phyloP scores from a whole-genome alignment of 2,113 vertebrate genomes.

The Macquaria australasica region DNA sequence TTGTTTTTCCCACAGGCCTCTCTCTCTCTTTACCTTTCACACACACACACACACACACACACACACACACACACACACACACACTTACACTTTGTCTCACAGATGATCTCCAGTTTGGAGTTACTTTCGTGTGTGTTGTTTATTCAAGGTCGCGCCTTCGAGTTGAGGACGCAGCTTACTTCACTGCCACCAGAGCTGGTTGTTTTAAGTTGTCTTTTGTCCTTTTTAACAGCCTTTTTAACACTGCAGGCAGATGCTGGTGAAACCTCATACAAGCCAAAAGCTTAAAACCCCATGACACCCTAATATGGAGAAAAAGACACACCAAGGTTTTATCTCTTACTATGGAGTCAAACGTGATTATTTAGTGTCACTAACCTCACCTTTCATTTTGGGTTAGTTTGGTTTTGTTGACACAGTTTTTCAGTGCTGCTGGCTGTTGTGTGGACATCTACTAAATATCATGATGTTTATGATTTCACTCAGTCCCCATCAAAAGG shows the following conservation, averaged over 20 bases:
- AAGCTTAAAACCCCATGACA: background rate
- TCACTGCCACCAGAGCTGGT: background rate
- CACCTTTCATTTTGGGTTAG: background rate
- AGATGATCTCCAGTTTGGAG: background rate
- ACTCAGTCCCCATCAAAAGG: background rate
- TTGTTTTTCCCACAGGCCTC: no score
- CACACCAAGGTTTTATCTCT: background rate
- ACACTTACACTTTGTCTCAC: background rate
- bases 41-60: no score
- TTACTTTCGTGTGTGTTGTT: no score
- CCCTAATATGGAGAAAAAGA: background rate
- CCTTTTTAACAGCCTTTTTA: background rate
- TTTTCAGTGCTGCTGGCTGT: background rate
- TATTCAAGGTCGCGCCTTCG: no score
- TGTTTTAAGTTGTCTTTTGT: background rate
- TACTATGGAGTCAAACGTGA: background rate
- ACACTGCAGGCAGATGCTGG: background rate
- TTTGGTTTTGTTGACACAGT: background rate
- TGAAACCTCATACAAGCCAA: background rate
- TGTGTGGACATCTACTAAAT: background rate
- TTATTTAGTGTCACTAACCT: no score
- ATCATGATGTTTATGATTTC: background rate
- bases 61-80: slow-evolving; percentile 2
- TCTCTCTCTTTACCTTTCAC: no score
- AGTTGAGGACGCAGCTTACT: no score